Conservation (phyloP, 92 coral and sea anemone genomes). For the Muricea muricata region DNA sequence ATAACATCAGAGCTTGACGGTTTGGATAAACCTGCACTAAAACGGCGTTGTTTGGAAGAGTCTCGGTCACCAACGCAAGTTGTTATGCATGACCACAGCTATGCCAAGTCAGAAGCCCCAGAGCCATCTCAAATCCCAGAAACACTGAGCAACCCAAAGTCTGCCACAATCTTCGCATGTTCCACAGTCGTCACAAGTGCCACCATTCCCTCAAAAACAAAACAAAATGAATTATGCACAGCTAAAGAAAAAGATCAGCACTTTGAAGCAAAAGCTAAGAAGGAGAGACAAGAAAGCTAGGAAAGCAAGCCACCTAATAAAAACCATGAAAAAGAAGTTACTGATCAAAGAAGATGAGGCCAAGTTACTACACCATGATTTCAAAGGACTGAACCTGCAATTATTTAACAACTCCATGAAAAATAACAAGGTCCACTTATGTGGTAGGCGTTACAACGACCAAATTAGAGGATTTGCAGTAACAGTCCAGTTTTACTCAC, state of each 20-base stretch:
- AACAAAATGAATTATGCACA: background rate
- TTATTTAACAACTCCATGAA: background rate
- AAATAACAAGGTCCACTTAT: background rate
- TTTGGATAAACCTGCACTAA: background rate
- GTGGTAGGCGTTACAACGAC: conserved; percentile 23
- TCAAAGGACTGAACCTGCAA: background rate
- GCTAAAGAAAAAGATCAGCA: background rate
- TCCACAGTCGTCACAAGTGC: background rate
- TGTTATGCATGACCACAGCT: conserved; percentile 5
- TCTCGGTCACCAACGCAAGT: background rate
- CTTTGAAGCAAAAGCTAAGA: background rate
- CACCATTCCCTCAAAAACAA: background rate
- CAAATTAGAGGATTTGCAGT: conserved; percentile 18
- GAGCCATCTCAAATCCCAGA: background rate
- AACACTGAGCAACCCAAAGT: too few relatives aligned
- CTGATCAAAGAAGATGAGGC: conserved; percentile 22
- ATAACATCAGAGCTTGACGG: background rate
- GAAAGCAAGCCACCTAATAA: background rate
- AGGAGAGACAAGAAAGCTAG: background rate
- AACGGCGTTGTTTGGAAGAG: background rate
- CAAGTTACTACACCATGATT: conserved; percentile 14
- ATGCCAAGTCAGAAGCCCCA: background rate
- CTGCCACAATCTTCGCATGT: background rate
- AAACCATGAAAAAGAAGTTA: background rate
- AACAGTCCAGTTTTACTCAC: conserved; percentile 18